These are phyloP conservation scores for Chelidonichthys spinosus DNA, from an alignment of 2,797 vertebrate genomes.

Conservation along the genomic window DNA sequence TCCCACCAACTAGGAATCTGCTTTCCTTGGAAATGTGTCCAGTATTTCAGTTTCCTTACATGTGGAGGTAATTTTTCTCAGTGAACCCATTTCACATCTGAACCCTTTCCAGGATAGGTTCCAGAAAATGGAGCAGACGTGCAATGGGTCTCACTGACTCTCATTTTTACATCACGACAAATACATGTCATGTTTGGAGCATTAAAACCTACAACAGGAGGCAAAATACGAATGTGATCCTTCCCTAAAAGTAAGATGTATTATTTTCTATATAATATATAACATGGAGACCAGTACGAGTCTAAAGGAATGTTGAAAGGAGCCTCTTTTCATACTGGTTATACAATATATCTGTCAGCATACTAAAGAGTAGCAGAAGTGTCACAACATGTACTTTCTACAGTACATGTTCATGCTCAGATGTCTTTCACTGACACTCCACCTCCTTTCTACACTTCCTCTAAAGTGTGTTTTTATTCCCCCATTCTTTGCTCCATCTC, in stretches of 20 bases:
- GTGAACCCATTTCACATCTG: background rate
- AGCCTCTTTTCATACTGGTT: background rate
- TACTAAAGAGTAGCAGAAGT: background rate
- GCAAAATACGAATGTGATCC: background rate
- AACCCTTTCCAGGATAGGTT: background rate
- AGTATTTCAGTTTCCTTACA: background rate
- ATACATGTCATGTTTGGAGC: background rate
- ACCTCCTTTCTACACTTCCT: slow-evolving; percentile 17
- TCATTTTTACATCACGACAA: background rate
- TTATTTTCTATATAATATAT: too few relatives aligned
- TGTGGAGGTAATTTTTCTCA: background rate
- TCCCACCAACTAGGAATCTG: background rate
- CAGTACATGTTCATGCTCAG: slow-evolving; percentile 2
- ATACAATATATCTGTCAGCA: slow-evolving; percentile 27
- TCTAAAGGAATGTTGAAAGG: slow-evolving; percentile 20
- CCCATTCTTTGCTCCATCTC: slow-evolving; percentile 15
- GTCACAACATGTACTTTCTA: slow-evolving; percentile 4
- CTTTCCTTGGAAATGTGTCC: background rate
- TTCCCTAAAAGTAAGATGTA: background rate
- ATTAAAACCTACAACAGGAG: background rate
- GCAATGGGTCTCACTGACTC: background rate
- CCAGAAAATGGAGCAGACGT: background rate
- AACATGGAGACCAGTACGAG: background rate
- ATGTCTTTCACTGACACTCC: slow-evolving; percentile 9
- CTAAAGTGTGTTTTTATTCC: background rate